A percentile compares a stretch with the other conserved stretches of the same genome.
Evolutionary conservation across 2,797 vertebrate genomes (phyloP).

Genomic region (Gadopsis bispinosus): DNA sequence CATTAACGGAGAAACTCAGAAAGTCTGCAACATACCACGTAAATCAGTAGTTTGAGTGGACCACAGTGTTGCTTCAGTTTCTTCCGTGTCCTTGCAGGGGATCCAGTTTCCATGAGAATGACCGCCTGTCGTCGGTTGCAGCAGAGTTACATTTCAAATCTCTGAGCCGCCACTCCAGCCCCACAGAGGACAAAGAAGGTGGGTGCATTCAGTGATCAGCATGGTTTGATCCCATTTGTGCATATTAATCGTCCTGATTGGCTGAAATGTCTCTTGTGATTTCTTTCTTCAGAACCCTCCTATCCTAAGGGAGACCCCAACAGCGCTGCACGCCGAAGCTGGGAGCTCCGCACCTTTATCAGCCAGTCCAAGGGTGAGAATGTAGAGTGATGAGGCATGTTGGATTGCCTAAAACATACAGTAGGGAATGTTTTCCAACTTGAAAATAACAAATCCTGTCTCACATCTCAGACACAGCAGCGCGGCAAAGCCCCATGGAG

Average conservation of each 20-base stretch:
- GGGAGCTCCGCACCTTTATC: conserved; percentile 95
- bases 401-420: background rate
- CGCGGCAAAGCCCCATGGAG: conserved; percentile 93
- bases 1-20: background rate
- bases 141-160: conserved; percentile 96
- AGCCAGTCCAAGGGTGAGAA: conserved; percentile 92
- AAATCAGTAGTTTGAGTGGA: conserved; percentile 18
- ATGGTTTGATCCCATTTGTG: background rate
- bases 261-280: background rate
- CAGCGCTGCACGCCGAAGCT: conserved; percentile 88
- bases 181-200: conserved; percentile 98
- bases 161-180: conserved; percentile 97
- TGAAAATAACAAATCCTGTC: background rate
- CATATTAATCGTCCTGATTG: background rate
- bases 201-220: conserved; percentile 16
- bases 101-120: conserved; percentile 95
- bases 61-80: conserved; percentile 26
- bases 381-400: background rate
- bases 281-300: conserved; percentile 86
- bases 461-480: conserved; percentile 85
- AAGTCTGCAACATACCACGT: conserved; percentile 5
- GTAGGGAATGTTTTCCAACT: background rate
- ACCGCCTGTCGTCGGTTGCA: conserved; percentile 94
- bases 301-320: conserved; percentile 93
- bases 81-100: conserved; percentile 82